Conservation (phyloP, 2,797 vertebrate genomes). For the Oreochromis grahami region DNA sequence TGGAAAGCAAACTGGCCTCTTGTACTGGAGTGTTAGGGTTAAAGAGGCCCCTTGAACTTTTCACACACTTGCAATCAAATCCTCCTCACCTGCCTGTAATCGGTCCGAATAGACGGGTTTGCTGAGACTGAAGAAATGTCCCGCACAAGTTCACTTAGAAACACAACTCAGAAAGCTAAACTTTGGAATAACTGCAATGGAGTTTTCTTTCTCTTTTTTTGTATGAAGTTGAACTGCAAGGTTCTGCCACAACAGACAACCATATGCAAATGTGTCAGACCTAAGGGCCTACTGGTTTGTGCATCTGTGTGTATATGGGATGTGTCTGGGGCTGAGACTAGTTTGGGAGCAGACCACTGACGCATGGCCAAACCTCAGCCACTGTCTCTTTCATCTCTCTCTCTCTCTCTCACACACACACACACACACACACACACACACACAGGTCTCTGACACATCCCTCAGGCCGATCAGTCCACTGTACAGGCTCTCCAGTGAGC, state of each 20-base stretch:
- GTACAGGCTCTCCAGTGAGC: slow-evolving; percentile 72
- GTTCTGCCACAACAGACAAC: slow-evolving; percentile 19
- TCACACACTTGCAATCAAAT: neutral
- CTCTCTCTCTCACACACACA: neutral
- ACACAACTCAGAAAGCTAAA: neutral
- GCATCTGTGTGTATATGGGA: neutral
- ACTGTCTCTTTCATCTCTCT: slow-evolving; percentile 41
- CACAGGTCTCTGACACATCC: slow-evolving; percentile 70
- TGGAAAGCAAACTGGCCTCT: neutral
- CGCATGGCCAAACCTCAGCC: slow-evolving; percentile 63
- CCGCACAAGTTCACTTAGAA: neutral
- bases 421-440: slow-evolving; percentile 10
- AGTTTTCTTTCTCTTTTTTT: neutral
- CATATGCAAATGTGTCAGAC: slow-evolving; percentile 47
- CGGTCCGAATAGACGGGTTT: neutral
- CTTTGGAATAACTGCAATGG: neutral
- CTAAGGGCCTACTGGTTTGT: neutral
- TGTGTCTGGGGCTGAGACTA: slow-evolving; percentile 50
- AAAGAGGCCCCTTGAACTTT: neutral
- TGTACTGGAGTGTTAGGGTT: neutral
- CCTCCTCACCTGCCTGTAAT: neutral
- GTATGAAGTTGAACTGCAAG: slow-evolving; percentile 2
- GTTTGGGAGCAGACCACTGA: slow-evolving; percentile 47
- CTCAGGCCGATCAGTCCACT: slow-evolving; percentile 73
- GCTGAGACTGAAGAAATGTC: neutral